phyloP scores from a whole-genome alignment of 2,888 invertebrate genomes.

The Galeruca laticollis region DNA sequence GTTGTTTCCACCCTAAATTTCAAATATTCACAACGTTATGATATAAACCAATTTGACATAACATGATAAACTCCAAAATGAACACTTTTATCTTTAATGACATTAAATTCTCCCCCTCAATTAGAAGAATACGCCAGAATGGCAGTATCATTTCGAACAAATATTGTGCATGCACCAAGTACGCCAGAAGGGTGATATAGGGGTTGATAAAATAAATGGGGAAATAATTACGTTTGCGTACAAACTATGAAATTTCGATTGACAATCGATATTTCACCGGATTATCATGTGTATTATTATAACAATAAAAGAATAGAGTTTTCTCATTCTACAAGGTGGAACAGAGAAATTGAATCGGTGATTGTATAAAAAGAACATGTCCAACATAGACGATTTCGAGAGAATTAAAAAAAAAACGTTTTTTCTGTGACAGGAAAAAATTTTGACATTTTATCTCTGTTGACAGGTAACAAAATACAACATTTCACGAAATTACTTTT shows the following conservation, averaged over 20 bases:
- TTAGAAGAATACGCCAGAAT: slow-evolving; percentile 37
- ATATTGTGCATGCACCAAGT: slow-evolving; percentile 44
- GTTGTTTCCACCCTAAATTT: slow-evolving; percentile 18
- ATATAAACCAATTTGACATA: slow-evolving; percentile 44
- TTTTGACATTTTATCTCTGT: too few species aligned
- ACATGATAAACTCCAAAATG: slow-evolving; percentile 46
- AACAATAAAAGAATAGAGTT: too few species aligned
- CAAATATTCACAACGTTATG: slow-evolving; percentile 35
- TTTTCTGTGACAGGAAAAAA: too few species aligned
- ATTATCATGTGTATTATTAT: not conserved
- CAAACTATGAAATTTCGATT: slow-evolving; percentile 27
- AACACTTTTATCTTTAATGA: slow-evolving; percentile 48
- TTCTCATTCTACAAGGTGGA: too few species aligned
- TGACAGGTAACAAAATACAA: too few species aligned
- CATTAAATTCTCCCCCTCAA: slow-evolving; percentile 44
- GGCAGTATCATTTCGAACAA: slow-evolving; percentile 47
- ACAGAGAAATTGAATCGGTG: too few species aligned
- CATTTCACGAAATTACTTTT: too few species aligned
- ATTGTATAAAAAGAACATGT: too few species aligned
- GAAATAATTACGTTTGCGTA: slow-evolving; percentile 41
- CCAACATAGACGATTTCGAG: too few species aligned
- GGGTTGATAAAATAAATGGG: slow-evolving; percentile 48
- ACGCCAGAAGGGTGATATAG: slow-evolving; percentile 38
- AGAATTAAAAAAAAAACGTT: too few species aligned
- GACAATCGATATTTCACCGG: not conserved